Conservation (phyloP, 2,113 vertebrate genomes). For the Trichomycterus rosablanca region DNA sequence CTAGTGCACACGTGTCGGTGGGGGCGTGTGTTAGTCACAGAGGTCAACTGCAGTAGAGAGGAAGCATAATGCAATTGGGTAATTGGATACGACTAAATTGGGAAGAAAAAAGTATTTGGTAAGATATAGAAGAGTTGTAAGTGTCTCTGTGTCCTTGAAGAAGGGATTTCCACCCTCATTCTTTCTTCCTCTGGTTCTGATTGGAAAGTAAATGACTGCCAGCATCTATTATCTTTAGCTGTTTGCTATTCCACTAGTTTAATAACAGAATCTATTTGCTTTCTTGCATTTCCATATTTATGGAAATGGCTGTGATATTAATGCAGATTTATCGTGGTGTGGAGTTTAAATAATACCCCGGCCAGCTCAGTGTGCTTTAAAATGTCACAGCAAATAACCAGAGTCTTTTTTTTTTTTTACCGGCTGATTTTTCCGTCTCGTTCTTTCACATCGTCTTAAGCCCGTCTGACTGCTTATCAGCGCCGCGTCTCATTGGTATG, state of each 20-base stretch:
- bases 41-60: too few species aligned
- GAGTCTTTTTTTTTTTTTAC: conserved; percentile 14
- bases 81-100: too few species aligned
- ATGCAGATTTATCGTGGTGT: conserved; percentile 14
- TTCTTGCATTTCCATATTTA: conserved; percentile 42
- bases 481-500: conserved; percentile 36
- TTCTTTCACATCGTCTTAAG: background rate
- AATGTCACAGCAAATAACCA: conserved; percentile 24
- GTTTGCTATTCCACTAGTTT: conserved; percentile 36
- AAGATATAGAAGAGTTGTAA: too few species aligned
- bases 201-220: conserved; percentile 37
- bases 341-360: background rate
- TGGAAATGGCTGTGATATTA: conserved; percentile 35
- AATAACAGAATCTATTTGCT: conserved; percentile 34
- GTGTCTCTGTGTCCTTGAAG: conserved; percentile 3
- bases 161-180: background rate
- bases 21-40: too few species aligned
- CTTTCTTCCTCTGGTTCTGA: background rate
- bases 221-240: conserved; percentile 41
- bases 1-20: too few species aligned
- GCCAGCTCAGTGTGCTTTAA: conserved; percentile 20
- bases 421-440: background rate
- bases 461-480: conserved; percentile 13
- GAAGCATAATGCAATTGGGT: too few species aligned
- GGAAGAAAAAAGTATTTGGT: too few species aligned